Evolutionary conservation across 2,797 vertebrate genomes (phyloP).

Genomic region (Sebastiscus albofasciatus): DNA sequence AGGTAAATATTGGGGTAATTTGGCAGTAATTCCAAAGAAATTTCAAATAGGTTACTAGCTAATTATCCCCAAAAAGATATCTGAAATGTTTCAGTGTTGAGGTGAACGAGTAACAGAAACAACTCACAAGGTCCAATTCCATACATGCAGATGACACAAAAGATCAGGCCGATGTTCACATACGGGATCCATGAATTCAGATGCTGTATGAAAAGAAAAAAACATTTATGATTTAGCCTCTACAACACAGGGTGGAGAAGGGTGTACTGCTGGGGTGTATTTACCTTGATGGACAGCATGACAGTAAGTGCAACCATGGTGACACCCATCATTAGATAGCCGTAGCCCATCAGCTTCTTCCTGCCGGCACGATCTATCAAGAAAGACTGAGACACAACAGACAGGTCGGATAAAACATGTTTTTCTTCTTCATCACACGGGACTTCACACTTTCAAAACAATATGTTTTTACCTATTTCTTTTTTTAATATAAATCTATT

Average conservation of each 20-base stretch:
- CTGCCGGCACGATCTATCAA: slow-evolving; percentile 83
- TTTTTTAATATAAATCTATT: background rate
- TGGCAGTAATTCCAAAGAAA: too few relatives aligned
- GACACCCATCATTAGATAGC: slow-evolving; percentile 79
- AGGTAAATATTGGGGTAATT: too few relatives aligned
- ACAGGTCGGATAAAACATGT: background rate
- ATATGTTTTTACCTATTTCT: background rate
- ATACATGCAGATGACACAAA: slow-evolving; percentile 83
- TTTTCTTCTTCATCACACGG: background rate
- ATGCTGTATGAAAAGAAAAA: slow-evolving; percentile 64
- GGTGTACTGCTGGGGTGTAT: background rate
- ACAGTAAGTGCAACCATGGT: slow-evolving; percentile 77
- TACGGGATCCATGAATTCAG: slow-evolving; percentile 79
- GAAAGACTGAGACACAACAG: slow-evolving; percentile 73
- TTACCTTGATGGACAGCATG: slow-evolving; percentile 84
- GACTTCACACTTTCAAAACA: background rate
- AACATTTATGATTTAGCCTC: background rate
- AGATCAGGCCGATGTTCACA: slow-evolving; percentile 82
- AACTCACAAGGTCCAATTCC: slow-evolving; percentile 84
- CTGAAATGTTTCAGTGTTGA: background rate
- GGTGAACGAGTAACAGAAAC: background rate
- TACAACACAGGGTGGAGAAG: background rate
- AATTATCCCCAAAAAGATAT: background rate
- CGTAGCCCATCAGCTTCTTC: slow-evolving; percentile 82
- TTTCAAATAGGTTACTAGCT: too few relatives aligned